Evolutionary conservation across 2,888 invertebrate genomes (phyloP).

Genomic region (Sphecodes monilicornis): DNA sequence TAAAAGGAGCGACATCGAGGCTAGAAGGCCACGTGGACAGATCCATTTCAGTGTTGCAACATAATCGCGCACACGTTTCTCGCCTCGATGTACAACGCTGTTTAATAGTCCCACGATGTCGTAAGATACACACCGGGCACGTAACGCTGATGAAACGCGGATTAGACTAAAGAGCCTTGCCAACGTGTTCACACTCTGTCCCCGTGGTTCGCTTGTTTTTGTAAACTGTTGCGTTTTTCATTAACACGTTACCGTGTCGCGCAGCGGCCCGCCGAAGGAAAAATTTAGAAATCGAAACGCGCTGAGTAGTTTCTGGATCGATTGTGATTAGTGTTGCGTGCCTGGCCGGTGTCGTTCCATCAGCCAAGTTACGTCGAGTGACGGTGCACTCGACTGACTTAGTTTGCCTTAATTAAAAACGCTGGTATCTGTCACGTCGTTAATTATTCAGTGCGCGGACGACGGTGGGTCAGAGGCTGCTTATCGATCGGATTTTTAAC

Average conservation of each 20-base stretch:
- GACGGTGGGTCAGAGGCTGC: constrained; percentile 47
- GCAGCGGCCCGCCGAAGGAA: not conserved
- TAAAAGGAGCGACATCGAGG: constrained; percentile 39
- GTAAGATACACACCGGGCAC: constrained; percentile 53
- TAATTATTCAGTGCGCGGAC: constrained; percentile 60
- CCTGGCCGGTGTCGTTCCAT: not conserved
- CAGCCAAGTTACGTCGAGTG: not conserved
- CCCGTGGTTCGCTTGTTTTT: not conserved
- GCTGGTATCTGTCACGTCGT: constrained; percentile 44
- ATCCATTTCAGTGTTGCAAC: constrained; percentile 50
- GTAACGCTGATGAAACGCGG: constrained; percentile 75
- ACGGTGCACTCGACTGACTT: constrained; percentile 25
- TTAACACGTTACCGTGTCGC: not conserved
- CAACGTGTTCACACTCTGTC: not conserved
- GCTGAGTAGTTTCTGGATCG: not conserved
- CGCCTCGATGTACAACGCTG: constrained; percentile 30
- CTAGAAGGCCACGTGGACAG: constrained; percentile 42
- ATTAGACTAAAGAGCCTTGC: constrained; percentile 74
- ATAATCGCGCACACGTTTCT: constrained; percentile 44
- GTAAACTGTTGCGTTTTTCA: constrained; percentile 19
- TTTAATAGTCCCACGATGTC: constrained; percentile 42
- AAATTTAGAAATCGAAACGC: not conserved
- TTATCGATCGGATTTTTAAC: constrained; percentile 65
- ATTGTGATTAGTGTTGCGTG: not conserved
- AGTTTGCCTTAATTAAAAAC: constrained; percentile 46